These are phyloP conservation scores for Microchirus variegatus DNA, from an alignment of 2,797 vertebrate genomes.

Conservation along the genomic window DNA sequence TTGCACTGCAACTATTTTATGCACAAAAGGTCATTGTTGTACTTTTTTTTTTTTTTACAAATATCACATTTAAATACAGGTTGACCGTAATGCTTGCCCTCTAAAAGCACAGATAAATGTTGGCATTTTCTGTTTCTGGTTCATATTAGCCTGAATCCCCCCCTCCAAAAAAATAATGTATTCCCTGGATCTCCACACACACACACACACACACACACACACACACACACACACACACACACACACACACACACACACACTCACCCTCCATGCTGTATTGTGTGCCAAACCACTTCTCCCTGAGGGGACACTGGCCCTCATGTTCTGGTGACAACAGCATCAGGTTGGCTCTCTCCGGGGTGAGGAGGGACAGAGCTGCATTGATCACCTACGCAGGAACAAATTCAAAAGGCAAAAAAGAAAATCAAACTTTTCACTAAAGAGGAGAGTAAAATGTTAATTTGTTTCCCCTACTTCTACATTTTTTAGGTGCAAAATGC, in stretches of 20 bases:
- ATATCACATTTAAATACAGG: too few species aligned
- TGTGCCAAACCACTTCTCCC: constrained; percentile 96
- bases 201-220: constrained; percentile 12
- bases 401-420: constrained; percentile 25
- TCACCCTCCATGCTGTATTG: constrained; percentile 92
- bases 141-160: constrained; percentile 41
- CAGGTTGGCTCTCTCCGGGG: constrained; percentile 90
- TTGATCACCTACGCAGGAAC: constrained; percentile 85
- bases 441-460: background rate
- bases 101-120: constrained; percentile 52
- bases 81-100: constrained; percentile 17
- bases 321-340: constrained; percentile 93
- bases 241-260: constrained; percentile 23
- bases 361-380: constrained; percentile 87
- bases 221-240: constrained; percentile 9
- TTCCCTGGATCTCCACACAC: constrained; percentile 28
- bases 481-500: too few species aligned
- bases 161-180: constrained; percentile 48
- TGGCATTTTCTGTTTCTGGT: constrained; percentile 45
- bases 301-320: constrained; percentile 89
- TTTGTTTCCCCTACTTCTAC: too few species aligned
- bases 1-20: too few species aligned
- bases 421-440: constrained; percentile 62
- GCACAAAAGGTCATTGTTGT: too few species aligned
- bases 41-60: too few species aligned